Evolutionary conservation across 2,888 invertebrate species (phyloP).

Genomic region (Drosophila helvetica): DNA sequence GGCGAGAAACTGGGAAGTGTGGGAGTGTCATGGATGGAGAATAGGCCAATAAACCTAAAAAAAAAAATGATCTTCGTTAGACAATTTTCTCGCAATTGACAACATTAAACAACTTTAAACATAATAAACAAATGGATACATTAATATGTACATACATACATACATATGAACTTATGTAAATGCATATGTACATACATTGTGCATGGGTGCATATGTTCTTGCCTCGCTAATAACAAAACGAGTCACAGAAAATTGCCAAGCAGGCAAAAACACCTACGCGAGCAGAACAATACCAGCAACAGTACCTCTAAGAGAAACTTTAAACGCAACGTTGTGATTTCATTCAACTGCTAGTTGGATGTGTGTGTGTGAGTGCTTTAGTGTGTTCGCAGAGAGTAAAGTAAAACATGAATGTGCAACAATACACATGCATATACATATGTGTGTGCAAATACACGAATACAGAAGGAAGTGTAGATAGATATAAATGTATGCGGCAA

Average conservation of each 20-base stretch:
- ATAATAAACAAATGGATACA: not conserved
- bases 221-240: not conserved
- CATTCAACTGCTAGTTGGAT: not conserved
- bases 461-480: not conserved
- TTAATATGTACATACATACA: constrained; percentile 1
- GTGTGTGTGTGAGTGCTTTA: not conserved
- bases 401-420: constrained; percentile 15
- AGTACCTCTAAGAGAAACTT: constrained; percentile 2
- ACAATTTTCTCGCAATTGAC: constrained; percentile 16
- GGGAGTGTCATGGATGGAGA: constrained; percentile 5
- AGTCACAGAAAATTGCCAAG: constrained; percentile 5
- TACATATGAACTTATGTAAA: constrained; percentile 12
- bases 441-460: constrained; percentile 16
- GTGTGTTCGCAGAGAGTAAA: not conserved
- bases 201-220: not conserved
- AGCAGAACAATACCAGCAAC: constrained; percentile 11
- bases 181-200: constrained; percentile 15
- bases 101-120: not conserved
- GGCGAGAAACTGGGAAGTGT: constrained; percentile 13
- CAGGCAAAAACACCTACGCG: constrained; percentile 31
- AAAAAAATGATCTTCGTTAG: not conserved
- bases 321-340: not conserved
- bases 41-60: constrained; percentile 3
- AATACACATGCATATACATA: constrained; percentile 5
- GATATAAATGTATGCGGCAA: not conserved